Percentiles rank a stretch among this genome's conserved stretches.
phyloP scores from a whole-genome alignment of 2,113 vertebrate genomes.

The Rhinopomastus cyanomelas region DNA sequence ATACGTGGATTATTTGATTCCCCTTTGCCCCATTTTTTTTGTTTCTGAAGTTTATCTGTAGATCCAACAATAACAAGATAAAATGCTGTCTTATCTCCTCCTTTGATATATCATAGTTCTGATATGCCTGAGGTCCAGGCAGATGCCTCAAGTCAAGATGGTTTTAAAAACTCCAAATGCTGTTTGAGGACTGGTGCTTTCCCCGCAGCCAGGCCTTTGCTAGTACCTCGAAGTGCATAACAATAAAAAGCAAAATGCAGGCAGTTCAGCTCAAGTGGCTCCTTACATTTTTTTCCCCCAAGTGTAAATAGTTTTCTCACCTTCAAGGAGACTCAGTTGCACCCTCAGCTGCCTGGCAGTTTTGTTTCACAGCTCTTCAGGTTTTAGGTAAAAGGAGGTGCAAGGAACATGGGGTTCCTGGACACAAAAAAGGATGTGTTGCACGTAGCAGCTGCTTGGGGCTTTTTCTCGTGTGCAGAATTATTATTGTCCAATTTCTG shows the following conservation, averaged over 20 bases:
- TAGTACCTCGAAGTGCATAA: neutral
- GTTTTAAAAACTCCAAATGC: neutral
- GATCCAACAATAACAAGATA: neutral
- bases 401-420: fast-evolving
- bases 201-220: neutral
- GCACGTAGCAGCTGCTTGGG: neutral
- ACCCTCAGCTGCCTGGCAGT: neutral
- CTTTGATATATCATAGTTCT: neutral
- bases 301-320: neutral
- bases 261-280: neutral
- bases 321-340: neutral
- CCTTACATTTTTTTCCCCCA: neutral
- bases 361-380: neutral
- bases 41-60: neutral
- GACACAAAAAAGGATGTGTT: neutral
- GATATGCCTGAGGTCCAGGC: fast-evolving
- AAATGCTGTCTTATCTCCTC: neutral
- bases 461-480: neutral
- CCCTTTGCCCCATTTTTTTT: neutral
- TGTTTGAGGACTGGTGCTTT: neutral
- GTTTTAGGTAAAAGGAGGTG: neutral
- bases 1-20: neutral
- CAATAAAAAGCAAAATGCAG: neutral
- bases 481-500: neutral
- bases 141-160: neutral